Percentiles rank a stretch among this genome's conserved stretches.
Conservation (phyloP, 2,113 vertebrate species). For the Chaenocephalus aceratus region DNA sequence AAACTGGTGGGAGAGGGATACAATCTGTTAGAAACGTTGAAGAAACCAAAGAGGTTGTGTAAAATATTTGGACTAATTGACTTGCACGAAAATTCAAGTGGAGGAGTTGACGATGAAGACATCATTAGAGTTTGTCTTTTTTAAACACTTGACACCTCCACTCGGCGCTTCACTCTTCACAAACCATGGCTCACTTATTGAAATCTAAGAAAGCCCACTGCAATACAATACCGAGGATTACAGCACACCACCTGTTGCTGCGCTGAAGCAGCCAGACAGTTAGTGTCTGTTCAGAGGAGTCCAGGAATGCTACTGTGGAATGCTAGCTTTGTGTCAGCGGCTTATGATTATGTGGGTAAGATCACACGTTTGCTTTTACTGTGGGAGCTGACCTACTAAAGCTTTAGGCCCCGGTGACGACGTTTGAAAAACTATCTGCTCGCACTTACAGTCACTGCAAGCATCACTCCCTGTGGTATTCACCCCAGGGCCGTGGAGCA, state of each 20-base stretch:
- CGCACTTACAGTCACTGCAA: constrained; percentile 48
- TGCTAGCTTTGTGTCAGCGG: constrained; percentile 33
- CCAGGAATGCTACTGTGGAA: constrained; percentile 52
- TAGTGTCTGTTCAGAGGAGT: constrained; percentile 23
- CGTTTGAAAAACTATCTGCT: constrained; percentile 63
- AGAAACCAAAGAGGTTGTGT: constrained; percentile 10
- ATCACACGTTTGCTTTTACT: constrained; percentile 49
- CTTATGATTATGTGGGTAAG: constrained; percentile 35
- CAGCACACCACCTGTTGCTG: constrained; percentile 57
- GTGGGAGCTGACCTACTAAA: constrained; percentile 31
- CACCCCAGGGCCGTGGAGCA: constrained; percentile 6
- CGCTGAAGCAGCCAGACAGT: constrained; percentile 27
- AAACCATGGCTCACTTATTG: constrained; percentile 38
- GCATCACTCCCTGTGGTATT: constrained; percentile 23
- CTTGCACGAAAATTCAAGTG: constrained; percentile 37
- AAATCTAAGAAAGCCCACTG: constrained; percentile 42
- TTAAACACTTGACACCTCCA: constrained; percentile 42
- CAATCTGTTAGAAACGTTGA: constrained; percentile 25
- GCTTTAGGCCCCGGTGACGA: constrained; percentile 45
- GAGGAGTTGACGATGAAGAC: constrained; percentile 49
- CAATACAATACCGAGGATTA: constrained; percentile 36
- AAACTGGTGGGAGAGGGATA: constrained; percentile 38
- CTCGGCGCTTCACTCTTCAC: constrained; percentile 12
- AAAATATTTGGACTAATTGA: constrained; percentile 44
- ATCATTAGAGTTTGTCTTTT: constrained; percentile 23